These are phyloP conservation scores for Brachionus asplanchnoidis DNA, from an alignment of 1,140 invertebrate genomes.

Conservation along the genomic window DNA sequence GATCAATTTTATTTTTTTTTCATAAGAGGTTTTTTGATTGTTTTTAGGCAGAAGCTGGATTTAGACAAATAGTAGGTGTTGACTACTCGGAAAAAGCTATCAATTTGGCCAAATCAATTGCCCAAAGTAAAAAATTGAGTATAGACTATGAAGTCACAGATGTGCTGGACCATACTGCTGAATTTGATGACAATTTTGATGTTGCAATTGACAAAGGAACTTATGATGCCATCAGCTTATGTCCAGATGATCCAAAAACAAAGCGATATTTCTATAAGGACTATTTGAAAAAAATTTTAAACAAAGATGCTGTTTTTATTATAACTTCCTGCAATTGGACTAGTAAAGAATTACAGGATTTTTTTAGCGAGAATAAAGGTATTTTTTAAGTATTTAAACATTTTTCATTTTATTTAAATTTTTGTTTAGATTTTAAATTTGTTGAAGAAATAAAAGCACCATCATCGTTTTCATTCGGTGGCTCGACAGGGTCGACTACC, in stretches of 20 bases:
- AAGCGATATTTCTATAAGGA: constrained; percentile 16
- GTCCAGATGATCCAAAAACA: constrained; percentile 32
- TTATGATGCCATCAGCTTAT: constrained; percentile 42
- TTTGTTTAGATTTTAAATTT: constrained; percentile 40
- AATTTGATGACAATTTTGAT: background rate
- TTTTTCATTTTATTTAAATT: background rate
- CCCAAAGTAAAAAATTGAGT: background rate
- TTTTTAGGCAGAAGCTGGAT: constrained; percentile 18
- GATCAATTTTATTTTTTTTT: background rate
- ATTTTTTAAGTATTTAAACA: background rate
- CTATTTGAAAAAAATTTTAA: background rate
- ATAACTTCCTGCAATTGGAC: constrained; percentile 44
- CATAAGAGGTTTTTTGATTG: background rate
- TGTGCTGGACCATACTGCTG: background rate
- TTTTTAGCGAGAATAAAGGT: constrained; percentile 38
- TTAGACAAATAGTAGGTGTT: constrained; percentile 36
- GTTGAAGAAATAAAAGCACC: constrained; percentile 31
- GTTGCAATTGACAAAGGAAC: constrained; percentile 43
- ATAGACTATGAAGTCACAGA: background rate
- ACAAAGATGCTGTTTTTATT: constrained; percentile 22
- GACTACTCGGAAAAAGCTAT: constrained; percentile 43
- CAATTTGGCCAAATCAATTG: constrained; percentile 18
- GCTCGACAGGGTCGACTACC: constrained; percentile 1
- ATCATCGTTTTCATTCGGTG: constrained; percentile 40
- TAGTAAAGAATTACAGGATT: constrained; percentile 10